Evolutionary conservation across 2,797 vertebrate genomes (phyloP), one percentile per base, ranked within the genome.

Genomic region (Oryzias sinensis): DNA sequence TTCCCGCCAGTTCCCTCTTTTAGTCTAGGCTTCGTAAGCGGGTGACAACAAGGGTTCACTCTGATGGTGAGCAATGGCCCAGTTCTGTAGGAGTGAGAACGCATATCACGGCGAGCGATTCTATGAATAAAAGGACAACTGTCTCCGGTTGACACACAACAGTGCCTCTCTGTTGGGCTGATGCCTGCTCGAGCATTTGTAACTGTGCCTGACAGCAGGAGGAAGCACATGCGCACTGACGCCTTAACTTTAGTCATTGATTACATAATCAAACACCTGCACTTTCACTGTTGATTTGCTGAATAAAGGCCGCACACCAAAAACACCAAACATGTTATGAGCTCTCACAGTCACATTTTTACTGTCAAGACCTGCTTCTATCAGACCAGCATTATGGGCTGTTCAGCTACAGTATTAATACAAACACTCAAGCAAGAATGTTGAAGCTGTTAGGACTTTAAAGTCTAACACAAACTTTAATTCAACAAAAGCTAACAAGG

Each of bases 181-280:
- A 62, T 62, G 77, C 49, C 49, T 66, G 48, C 22, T 59, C 24
- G 46, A 16, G 42, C 52, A 20, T 64, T 70, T 50, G 15, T 49
- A 29, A 65, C 54, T 25, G 55, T 46, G 57, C 46, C 46, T 18
- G 56, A 71, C 85, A 85, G 78, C 51, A 80, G 79, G 68, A 80
- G 53, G 67, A 46, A 58, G 62, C 42, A 53, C 57, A 63, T 70
- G 27, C 71, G 71, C 63, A 68, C 2, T 80, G 68, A 75, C 68
- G 53, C 64, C 70, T 62, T 56, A 49, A 66, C 56, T 70, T 66
- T 72, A 70, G 68, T 83, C 79, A 80, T 65, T 57, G 11, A 27
- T 79, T 77, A 58, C 25, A 58, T 59, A 76, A 77, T 58, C 73
- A 49, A 66, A 80, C 77, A 81, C 79, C 73, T 81, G 81, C 69